These are phyloP conservation scores for Acanthopagrus latus DNA, from an alignment of 2,797 vertebrate species.

Conservation along the genomic window DNA sequence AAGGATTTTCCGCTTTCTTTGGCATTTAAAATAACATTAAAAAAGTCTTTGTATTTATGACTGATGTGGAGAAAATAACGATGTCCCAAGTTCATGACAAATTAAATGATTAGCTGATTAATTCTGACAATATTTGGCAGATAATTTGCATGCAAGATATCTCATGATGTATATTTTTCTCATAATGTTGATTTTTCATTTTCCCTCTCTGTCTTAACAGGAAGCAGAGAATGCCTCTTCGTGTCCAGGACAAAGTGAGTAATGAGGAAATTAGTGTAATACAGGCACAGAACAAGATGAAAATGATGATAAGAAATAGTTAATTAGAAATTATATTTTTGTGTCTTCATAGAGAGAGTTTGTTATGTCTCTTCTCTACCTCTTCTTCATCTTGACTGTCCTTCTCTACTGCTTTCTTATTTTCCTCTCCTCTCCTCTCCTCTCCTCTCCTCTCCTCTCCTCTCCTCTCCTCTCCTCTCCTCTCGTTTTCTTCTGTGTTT, in stretches of 20 bases:
- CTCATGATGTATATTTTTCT: not conserved
- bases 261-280: constrained; percentile 7
- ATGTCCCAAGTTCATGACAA: too few relatives aligned
- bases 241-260: constrained; percentile 91
- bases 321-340: not conserved
- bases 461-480: too few relatives aligned
- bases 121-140: too few relatives aligned
- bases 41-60: too few relatives aligned
- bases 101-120: too few relatives aligned
- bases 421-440: not conserved
- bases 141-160: not conserved
- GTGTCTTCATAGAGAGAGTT: not conserved
- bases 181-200: not conserved
- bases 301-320: not conserved
- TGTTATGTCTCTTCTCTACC: not conserved
- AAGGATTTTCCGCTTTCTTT: not conserved
- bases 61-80: too few relatives aligned
- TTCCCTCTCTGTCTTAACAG: constrained; percentile 75
- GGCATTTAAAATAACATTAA: too few relatives aligned
- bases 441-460: not conserved
- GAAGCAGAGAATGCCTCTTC: constrained; percentile 85
- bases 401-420: too few relatives aligned
- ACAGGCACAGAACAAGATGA: not conserved
- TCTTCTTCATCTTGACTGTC: not conserved
- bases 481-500: not conserved